Evolutionary conservation across 2,113 vertebrate genomes (phyloP), one percentile per base, ranked within the genome.

Genomic region (Platysternon megacephalum): DNA sequence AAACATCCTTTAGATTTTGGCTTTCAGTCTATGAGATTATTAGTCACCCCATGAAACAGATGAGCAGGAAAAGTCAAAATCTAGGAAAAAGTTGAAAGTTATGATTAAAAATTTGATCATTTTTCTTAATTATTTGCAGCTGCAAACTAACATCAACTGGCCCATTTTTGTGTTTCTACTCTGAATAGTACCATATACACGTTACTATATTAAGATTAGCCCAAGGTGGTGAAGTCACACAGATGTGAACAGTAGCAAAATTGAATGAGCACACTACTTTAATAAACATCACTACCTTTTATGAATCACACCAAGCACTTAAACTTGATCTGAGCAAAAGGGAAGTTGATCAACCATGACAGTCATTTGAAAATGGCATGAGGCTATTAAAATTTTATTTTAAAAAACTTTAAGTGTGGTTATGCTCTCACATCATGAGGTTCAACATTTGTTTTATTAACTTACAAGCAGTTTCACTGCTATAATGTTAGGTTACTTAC

Each of bases 231-330:
- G 2, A 44, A 16, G 49, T 2, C 46, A 3, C 2, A 52, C 46
- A 10, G 68, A 2, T 1, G 44, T 68, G 24, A 42, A 83, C 11
- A 16, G 29, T 28, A 28, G 72, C n/a, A n/a, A 28, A 21, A 1
- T 5, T 1, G 46, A 52, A 6, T 4, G 3, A 2, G 44, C 52
- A 6, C 1, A 24, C 32, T 58, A 42, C 1, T 3, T 35, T 3
- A 42, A 35, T 1, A 1, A 22, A 4, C 1, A 13, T 12, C 4
- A 24, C 4, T 1, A 39, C n/a, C 6, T 4, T 6, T 26, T 17
- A 24, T 12, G 1, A 21, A 14, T 9, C 72, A 5, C 68, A 4
- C 9, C 44, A 51, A n/a, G 26, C 29, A 49, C n/a, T 2, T 4
- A 35, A 16, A 13, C 58, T 14, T 61, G 58, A 26, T 9, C 88